Percentiles rank a stretch among this genome's conserved stretches.
Conservation (phyloP, 2,888 invertebrate genomes). For the Agrochola circellaris region DNA sequence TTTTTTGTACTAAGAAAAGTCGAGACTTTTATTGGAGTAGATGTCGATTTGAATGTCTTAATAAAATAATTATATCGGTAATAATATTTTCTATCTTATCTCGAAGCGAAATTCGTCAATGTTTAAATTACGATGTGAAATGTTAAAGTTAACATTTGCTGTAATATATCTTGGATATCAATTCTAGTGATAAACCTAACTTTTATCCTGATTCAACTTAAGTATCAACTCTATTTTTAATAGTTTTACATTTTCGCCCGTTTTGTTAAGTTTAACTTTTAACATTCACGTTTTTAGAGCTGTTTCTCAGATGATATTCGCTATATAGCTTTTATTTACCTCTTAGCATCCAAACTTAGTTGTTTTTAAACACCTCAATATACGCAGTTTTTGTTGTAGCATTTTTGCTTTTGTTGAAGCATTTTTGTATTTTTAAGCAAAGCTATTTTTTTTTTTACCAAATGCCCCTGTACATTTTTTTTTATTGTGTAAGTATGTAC, state of each 20-base stretch:
- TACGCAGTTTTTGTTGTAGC: conserved; percentile 23
- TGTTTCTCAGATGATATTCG: not conserved
- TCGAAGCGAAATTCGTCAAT: conserved; percentile 33
- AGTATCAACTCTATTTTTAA: conserved; percentile 8
- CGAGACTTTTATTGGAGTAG: conserved; percentile 41
- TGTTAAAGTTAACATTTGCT: conserved; percentile 13
- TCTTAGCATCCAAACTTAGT: not conserved
- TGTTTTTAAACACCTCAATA: conserved; percentile 19
- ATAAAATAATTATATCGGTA: conserved; percentile 15
- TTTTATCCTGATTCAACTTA: not conserved
- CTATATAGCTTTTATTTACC: not conserved
- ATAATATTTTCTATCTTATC: conserved; percentile 19
- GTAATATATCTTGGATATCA: conserved; percentile 6
- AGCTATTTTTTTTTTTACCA: not conserved
- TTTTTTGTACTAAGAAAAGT: conserved; percentile 62
- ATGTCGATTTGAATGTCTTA: conserved; percentile 43
- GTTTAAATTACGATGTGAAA: conserved; percentile 14
- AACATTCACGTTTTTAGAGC: not conserved
- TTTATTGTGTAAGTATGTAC: conserved; percentile 54
- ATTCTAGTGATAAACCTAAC: not conserved
- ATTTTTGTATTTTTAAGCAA: not conserved
- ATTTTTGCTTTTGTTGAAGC: conserved; percentile 2
- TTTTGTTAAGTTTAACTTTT: conserved; percentile 28
- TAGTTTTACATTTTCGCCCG: not conserved
- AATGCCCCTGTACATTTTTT: conserved; percentile 43